phyloP scores from a whole-genome alignment of 1,140 invertebrate species.

The Chelonus insularis region DNA sequence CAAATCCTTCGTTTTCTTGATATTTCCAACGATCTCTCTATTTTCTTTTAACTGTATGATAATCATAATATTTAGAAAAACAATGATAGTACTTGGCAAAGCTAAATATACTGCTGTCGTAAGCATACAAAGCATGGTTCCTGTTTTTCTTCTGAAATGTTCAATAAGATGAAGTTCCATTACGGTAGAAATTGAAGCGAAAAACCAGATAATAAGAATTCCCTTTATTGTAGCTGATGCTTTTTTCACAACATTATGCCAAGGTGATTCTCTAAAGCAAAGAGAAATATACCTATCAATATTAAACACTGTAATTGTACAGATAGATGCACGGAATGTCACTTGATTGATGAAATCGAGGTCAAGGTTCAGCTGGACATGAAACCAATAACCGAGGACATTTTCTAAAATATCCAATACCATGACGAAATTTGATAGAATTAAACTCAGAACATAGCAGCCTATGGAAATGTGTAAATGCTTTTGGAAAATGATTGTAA shows the following conservation, averaged over 20 bases:
- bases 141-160: constrained; percentile 34
- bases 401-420: constrained; percentile 41
- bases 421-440: constrained; percentile 42
- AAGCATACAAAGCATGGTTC: constrained; percentile 41
- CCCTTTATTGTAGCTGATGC: constrained; percentile 33
- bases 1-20: neutral
- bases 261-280: constrained; percentile 21
- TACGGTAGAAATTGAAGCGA: constrained; percentile 35
- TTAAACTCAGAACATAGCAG: constrained; percentile 43
- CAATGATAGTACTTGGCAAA: constrained; percentile 33
- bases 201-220: constrained; percentile 40
- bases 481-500: constrained; percentile 30
- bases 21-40: constrained; percentile 23
- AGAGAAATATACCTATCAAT: constrained; percentile 40
- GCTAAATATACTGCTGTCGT: constrained; percentile 41
- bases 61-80: constrained; percentile 35
- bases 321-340: constrained; percentile 41
- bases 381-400: constrained; percentile 36
- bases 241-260: constrained; percentile 28
- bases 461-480: constrained; percentile 35
- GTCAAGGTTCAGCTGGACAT: constrained; percentile 37
- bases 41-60: constrained; percentile 30
- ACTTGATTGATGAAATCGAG: constrained; percentile 43
- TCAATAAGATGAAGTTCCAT: constrained; percentile 45
- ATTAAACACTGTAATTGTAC: constrained; percentile 43